These are phyloP conservation scores for Aramus guarauna DNA, from an alignment of 2,113 vertebrate species.

Conservation along the genomic window DNA sequence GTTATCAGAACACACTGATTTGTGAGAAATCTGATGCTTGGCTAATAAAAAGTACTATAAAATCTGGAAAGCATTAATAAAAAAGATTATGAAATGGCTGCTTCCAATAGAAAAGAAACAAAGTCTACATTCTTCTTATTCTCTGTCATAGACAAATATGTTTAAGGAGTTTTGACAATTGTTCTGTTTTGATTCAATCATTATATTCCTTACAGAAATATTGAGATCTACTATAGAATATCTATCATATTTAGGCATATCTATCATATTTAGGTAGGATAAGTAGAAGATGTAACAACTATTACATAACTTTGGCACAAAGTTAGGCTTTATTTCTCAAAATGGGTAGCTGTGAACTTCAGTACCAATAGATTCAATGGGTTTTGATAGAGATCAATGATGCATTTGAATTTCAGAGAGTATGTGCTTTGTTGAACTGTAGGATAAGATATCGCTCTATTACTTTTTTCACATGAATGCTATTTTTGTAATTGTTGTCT, in stretches of 20 bases:
- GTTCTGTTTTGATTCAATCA: slow-evolving; percentile 45
- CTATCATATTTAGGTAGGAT: background rate
- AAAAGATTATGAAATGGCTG: background rate
- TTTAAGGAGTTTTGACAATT: slow-evolving; percentile 21
- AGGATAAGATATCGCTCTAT: background rate
- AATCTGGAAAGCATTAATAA: background rate
- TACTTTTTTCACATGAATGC: background rate
- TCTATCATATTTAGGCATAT: background rate
- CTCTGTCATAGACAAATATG: background rate
- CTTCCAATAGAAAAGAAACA: background rate
- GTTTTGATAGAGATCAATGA: background rate
- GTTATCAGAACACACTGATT: background rate
- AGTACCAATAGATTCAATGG: background rate
- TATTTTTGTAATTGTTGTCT: background rate
- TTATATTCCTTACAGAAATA: slow-evolving; percentile 42
- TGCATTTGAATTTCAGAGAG: background rate
- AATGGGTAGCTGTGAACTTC: background rate
- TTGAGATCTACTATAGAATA: slow-evolving; percentile 17
- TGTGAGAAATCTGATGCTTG: background rate
- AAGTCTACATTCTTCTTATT: background rate
- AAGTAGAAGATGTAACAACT: background rate
- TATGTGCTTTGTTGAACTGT: background rate
- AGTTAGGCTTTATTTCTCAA: background rate
- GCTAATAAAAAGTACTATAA: background rate
- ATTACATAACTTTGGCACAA: background rate